Evolutionary conservation across 2,113 vertebrate species (phyloP).

Genomic region (Nymphicus hollandicus): DNA sequence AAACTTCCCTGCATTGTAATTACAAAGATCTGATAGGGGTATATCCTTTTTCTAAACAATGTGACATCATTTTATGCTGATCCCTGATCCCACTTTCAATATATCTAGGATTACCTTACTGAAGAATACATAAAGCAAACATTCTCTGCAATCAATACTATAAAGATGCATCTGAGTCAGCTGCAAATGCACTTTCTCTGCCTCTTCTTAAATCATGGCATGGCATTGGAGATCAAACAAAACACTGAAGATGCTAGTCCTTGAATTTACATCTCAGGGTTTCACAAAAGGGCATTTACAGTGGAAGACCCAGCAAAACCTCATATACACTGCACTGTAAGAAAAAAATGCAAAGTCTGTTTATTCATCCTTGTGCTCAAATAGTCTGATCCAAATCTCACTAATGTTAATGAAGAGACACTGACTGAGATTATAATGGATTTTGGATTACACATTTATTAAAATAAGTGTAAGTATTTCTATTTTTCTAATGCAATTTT

Average conservation of each 20-base stretch:
- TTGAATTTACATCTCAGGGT: constrained; percentile 5
- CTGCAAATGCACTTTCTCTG: constrained; percentile 38
- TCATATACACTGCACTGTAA: background rate
- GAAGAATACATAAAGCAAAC: constrained; percentile 55
- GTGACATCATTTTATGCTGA: constrained; percentile 53
- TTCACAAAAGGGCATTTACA: background rate
- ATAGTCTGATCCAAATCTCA: background rate
- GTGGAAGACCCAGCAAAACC: background rate
- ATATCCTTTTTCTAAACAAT: constrained; percentile 56
- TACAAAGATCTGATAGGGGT: background rate
- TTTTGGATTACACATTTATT: background rate
- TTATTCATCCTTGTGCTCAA: background rate
- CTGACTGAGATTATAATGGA: background rate
- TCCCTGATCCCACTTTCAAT: constrained; percentile 55
- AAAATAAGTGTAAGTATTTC: background rate
- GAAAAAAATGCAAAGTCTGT: background rate
- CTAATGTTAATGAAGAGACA: background rate
- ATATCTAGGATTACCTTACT: constrained; percentile 36
- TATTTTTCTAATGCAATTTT: background rate
- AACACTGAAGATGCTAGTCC: background rate
- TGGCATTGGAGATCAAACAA: background rate
- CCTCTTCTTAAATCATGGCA: constrained; percentile 3
- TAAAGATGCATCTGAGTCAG: constrained; percentile 26
- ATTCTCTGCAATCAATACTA: constrained; percentile 49
- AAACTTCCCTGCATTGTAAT: constrained; percentile 5